Percentiles rank a stretch among this genome's conserved stretches.
phyloP scores from a whole-genome alignment of 2,888 invertebrate species.

The Glomeris marginata region DNA sequence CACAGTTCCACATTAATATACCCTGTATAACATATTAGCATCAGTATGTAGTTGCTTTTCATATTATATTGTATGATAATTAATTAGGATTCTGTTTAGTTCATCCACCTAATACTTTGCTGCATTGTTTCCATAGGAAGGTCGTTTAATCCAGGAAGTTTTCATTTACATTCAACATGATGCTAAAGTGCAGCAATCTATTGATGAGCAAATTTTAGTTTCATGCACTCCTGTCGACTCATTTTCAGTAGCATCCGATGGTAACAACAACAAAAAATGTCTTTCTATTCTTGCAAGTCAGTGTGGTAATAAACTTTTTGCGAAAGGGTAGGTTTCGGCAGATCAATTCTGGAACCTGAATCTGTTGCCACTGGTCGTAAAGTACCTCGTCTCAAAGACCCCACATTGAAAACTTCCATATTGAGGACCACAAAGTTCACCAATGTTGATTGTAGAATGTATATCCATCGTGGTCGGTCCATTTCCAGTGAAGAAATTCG shows the following conservation, averaged over 20 bases:
- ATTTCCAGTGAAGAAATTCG: conserved; percentile 17
- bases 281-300: too few species aligned
- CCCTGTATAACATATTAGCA: too few species aligned
- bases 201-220: conserved; percentile 49
- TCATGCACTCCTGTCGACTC: conserved; percentile 34
- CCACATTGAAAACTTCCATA: conserved; percentile 9
- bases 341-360: conserved; percentile 1
- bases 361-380: too few species aligned
- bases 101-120: too few species aligned
- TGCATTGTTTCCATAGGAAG: too few species aligned
- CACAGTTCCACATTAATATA: too few species aligned
- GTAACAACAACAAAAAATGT: background rate
- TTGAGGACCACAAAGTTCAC: too few species aligned
- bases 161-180: conserved; percentile 60
- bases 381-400: too few species aligned
- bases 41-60: too few species aligned
- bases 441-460: too few species aligned
- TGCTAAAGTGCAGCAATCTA: conserved; percentile 51
- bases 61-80: background rate
- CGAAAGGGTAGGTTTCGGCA: background rate
- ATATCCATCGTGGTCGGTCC: conserved; percentile 21
- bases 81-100: conserved; percentile 16
- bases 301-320: too few species aligned
- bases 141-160: conserved; percentile 44
- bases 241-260: background rate